Evolutionary conservation across 2,113 vertebrate species (phyloP).

Genomic region (Merops nubicus): DNA sequence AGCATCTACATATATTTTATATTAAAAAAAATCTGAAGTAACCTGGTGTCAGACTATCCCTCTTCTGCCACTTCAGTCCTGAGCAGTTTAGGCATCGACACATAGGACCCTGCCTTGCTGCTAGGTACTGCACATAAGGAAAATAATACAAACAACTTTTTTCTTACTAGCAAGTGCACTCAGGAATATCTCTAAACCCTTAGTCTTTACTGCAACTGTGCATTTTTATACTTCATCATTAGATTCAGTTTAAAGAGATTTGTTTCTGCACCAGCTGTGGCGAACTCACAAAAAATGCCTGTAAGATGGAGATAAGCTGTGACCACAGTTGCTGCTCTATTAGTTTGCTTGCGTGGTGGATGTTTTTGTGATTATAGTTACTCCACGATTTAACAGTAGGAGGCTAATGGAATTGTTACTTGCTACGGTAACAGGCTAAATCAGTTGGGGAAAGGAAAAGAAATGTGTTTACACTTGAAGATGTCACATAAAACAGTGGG

Average conservation of each 20-base stretch:
- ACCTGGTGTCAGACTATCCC: neutral
- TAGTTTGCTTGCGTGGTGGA: constrained; percentile 75
- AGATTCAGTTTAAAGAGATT: constrained; percentile 58
- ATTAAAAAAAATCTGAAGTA: neutral
- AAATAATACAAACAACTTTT: neutral
- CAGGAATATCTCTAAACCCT: neutral
- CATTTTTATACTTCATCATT: constrained; percentile 11
- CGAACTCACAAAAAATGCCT: constrained; percentile 29
- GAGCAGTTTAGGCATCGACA: neutral
- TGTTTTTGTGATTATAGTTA: constrained; percentile 75
- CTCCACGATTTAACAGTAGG: constrained; percentile 81
- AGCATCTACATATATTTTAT: neutral
- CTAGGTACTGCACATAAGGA: neutral
- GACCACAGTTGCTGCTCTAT: constrained; percentile 68
- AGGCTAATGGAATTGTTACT: constrained; percentile 83
- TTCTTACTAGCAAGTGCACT: neutral
- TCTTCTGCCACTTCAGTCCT: neutral
- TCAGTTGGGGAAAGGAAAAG: constrained; percentile 71
- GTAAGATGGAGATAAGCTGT: constrained; percentile 65
- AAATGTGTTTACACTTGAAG: constrained; percentile 84
- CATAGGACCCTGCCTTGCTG: neutral
- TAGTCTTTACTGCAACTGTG: neutral
- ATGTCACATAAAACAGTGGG: constrained; percentile 80
- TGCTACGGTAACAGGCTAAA: constrained; percentile 65
- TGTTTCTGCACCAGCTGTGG: constrained; percentile 43